These are phyloP conservation scores for Arizona elegans DNA, from an alignment of 2,113 vertebrate genomes.

Conservation along the genomic window DNA sequence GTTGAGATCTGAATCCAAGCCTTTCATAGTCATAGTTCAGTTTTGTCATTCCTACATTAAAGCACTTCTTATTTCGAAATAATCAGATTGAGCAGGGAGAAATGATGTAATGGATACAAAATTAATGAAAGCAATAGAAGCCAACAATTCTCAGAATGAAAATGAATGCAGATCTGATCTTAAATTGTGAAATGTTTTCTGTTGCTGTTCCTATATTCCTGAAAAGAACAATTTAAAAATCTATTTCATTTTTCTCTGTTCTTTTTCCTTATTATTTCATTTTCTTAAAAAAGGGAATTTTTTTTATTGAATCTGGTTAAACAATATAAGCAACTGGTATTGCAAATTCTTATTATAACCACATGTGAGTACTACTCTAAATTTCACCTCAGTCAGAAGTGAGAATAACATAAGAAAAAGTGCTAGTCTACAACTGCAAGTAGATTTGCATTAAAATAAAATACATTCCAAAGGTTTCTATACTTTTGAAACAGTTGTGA, in stretches of 20 bases:
- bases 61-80: not conserved
- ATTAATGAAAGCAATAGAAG: not conserved
- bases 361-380: not conserved
- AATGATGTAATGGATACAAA: not conserved
- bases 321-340: not conserved
- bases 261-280: not conserved
- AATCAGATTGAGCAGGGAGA: not conserved
- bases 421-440: not conserved
- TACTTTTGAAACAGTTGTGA: conserved; percentile 3
- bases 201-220: not conserved
- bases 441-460: not conserved
- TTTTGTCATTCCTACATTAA: not conserved
- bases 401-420: not conserved
- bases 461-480: not conserved
- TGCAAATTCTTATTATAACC: not conserved
- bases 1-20: not conserved
- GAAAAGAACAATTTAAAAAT: not conserved
- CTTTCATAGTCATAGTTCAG: not conserved
- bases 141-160: not conserved
- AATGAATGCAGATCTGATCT: not conserved
- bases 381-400: conserved; percentile 7
- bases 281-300: not conserved
- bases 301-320: not conserved
- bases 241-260: not conserved
- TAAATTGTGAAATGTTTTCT: not conserved